Evolutionary conservation across 2,797 vertebrate genomes (phyloP), one percentile per base, ranked within the genome.

Genomic region (Sebastes nivosus): DNA sequence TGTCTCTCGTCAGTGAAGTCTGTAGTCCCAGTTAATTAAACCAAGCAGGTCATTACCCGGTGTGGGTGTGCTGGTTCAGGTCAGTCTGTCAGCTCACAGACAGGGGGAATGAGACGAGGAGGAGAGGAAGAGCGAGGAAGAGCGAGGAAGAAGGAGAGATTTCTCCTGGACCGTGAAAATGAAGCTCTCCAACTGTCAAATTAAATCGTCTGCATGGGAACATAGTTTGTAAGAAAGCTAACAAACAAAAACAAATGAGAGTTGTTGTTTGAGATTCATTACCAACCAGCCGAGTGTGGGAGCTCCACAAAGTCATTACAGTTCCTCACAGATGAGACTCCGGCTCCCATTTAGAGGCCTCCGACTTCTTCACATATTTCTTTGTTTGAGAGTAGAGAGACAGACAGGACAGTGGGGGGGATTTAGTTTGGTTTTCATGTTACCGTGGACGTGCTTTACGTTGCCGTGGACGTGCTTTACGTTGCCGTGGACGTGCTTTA

Each of bases 111-210:
- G 24, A 83, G 67, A 57, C 1, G 16, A 32, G 60, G 18, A 6
- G 6, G 42, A 83, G 67, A 57, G 0, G 16, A 36, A 52, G 18
- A 6, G 6, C 27, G 30, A 65, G 55, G n/a, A 25, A n/a, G 34
- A 36, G 4, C 14, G 6, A 20, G 12, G 2, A 20, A 46, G 34
- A 11, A 20, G n/a, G 42, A 65, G 32, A 38, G 60, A 13, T 69
- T 72, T 72, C 67, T 78, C 24, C 12, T 70, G 1, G 46, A 24
- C 54, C n/a, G 32, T 83, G 80, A 66, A 86, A 64, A 66, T 66
- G 85, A 81, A 89, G 58, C 75, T 84, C 55, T 57, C 61, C 66
- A 50, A 77, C 79, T 90, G 85, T 84, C 81, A 90, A 86, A 89
- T 89, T 63, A 81, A 86, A 87, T 80, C 70, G 68, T 61, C 24